phyloP scores from a whole-genome alignment of 2,113 vertebrate species.

The Haemorhous mexicanus region DNA sequence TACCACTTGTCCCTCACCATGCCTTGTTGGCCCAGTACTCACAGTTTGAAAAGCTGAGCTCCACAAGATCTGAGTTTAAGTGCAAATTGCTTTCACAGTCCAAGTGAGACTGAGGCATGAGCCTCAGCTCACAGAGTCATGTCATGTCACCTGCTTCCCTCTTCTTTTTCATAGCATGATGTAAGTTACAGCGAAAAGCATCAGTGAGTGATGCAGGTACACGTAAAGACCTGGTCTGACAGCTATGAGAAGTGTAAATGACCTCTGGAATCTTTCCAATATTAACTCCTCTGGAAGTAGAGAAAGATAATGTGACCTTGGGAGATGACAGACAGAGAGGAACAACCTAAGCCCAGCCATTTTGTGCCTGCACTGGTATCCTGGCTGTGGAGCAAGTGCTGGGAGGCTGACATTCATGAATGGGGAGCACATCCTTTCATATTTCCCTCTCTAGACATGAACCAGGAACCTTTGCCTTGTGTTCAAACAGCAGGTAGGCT shows the following conservation, averaged over 20 bases:
- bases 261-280: not conserved
- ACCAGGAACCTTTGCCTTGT: not conserved
- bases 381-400: not conserved
- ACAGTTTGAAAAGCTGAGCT: not conserved
- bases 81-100: not conserved
- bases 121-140: not conserved
- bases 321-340: not conserved
- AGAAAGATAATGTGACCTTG: not conserved
- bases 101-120: not conserved
- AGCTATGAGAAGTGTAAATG: not conserved
- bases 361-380: not conserved
- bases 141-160: not conserved
- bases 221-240: not conserved
- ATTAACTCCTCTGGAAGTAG: not conserved
- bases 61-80: not conserved
- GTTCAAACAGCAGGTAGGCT: not conserved
- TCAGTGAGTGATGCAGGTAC: not conserved
- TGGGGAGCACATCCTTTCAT: not conserved
- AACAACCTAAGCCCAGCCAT: not conserved
- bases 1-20: not conserved
- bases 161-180: not conserved
- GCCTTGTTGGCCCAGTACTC: not conserved
- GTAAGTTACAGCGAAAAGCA: not conserved
- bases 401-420: not conserved
- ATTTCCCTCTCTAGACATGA: not conserved